Base-by-base conservation (phyloP, 1,140 invertebrate species). In the Cephus cinctus region DNA sequence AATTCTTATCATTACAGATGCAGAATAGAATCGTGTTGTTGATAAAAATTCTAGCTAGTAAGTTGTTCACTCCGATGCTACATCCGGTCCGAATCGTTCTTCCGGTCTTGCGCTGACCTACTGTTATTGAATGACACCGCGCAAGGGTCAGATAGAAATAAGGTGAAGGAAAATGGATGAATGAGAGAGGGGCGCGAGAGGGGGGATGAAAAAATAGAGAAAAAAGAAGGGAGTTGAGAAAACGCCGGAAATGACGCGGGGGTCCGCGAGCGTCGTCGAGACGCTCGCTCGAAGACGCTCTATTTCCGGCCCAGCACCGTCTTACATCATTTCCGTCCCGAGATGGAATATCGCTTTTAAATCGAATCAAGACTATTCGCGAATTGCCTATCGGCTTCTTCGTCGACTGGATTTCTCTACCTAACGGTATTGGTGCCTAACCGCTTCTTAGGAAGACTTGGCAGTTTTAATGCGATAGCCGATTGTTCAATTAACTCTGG, bases 281-380 rank as follows among this genome's bases (percentile, higher is more conserved):
- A 16, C 42, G 45, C 46, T 59, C 65, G 52, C 60, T 69, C 59
- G 59, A 72, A 73, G 73, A 72, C 64, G 68, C 58, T 71, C 65
- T 54, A 74, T 74, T 75, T 75, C 71, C 73, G 67, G 56, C 52
- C 43, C 43, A 66, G 64, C 57, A 53, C 62, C 70, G 65, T 73
- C 71, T 75, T 75, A 75, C 65, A 74, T 67, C 61, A 74, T 75
- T 74, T 75, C 73, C 73, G 69, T 62, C 47, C 47, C 61, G 56
- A 64, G 65, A 75, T 74, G 69, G 71, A 73, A 75, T 74, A 73
- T 75, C 71, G 71, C 71, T 72, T 75, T 68, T 73, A 71, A 74
- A 74, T 75, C 67, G 64, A 76, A 75, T 75, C 71, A 76, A 76
- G 71, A 74, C 64, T 76, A 76, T 76, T 76, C 69, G 67, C 52